Evolutionary conservation across 2,113 vertebrate species (phyloP), one percentile per base, ranked within the genome.

Genomic region (Saiga tatarica): DNA sequence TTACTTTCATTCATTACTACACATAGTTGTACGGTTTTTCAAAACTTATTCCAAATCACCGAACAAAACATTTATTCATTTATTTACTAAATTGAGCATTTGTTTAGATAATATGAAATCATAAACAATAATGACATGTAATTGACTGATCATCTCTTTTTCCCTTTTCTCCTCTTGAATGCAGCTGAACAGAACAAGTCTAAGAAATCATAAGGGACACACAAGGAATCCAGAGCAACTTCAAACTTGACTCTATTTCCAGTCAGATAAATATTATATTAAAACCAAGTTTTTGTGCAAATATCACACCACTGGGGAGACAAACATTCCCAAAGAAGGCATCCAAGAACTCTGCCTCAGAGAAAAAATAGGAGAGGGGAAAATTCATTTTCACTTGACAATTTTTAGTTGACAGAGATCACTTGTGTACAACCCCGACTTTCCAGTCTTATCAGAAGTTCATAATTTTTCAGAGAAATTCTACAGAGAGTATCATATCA

Each of bases 201-300:
- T 42, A 2, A 42, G 30, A 21, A 53, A 33, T 78, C 13, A 21
- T 53, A 53, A 59, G 42, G 25, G 62, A 42, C 59, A 84, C 33
- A 39, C 1, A 53, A 84, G 17, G 57, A 64, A 93, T 42, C 21
- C 17, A 47, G 47, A 76, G n/a, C 64, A 11, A 6, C 83, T 85
- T 93, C 21, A 42, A 67, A 82, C 25, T 4, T 87, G 82, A 42
- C 60, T 91, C 7, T 55, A 36, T 79, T 81, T 91, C 84, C 47
- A 21, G 36, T 67, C 47, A 45, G 52, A 83, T 28, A 96, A 87
- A 67, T 55, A 89, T 85, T 94, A 45, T 19, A 89, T 60, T 25
- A 87, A 94, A 95, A 64, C 21, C 13, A 45, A 82, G 81, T 42
- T 83, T 88, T 84, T 85, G 23, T 78, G 74, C 16, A 97, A 96